Conservation (phyloP, 2,797 vertebrate genomes). For the Discoglossus pictus region DNA sequence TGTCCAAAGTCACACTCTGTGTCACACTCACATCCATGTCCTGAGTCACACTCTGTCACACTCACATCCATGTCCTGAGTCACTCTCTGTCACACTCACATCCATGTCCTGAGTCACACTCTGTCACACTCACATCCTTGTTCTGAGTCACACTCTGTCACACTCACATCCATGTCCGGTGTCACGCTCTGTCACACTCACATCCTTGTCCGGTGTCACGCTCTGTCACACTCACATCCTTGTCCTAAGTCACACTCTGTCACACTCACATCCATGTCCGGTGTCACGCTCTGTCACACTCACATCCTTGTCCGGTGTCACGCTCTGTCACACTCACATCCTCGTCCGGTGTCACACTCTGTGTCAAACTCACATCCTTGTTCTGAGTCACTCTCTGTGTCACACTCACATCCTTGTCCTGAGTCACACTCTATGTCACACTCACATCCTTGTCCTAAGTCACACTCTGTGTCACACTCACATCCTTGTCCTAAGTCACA, state of each 20-base stretch:
- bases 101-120: background rate
- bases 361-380: background rate
- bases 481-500: no score
- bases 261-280: no score
- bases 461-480: no score
- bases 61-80: no score
- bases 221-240: background rate
- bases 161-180: background rate
- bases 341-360: no score
- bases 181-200: no score
- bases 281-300: background rate
- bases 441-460: background rate
- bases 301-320: background rate
- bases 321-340: no score
- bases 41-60: no score
- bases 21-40: background rate
- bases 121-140: no score
- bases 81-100: background rate
- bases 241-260: background rate
- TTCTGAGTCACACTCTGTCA: background rate
- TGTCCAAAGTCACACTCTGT: no score
- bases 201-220: no score
- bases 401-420: no score
- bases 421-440: background rate
- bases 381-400: background rate